Percentiles rank a stretch among this genome's conserved stretches.
Conservation (phyloP, 2,797 vertebrate genomes). For the Hoplostethus mediterraneus region DNA sequence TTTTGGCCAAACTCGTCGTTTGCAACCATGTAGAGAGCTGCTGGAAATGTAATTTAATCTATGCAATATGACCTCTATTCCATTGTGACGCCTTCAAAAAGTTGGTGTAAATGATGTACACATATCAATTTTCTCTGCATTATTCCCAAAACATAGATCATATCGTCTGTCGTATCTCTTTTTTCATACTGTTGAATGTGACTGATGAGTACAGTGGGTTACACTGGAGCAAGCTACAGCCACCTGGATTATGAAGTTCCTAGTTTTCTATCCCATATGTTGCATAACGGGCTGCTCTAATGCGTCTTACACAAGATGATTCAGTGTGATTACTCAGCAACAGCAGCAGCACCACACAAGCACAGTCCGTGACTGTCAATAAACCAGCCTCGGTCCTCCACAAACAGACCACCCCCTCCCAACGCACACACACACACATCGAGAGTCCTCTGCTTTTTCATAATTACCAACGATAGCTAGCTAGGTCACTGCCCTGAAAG, state of each 20-base stretch:
- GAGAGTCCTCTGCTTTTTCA: slow-evolving; percentile 19
- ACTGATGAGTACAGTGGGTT: slow-evolving; percentile 48
- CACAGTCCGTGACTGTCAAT: slow-evolving; percentile 38
- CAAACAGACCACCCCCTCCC: slow-evolving; percentile 10
- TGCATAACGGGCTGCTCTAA: slow-evolving; percentile 69
- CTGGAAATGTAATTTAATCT: too few species aligned
- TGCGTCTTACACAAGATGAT: slow-evolving; percentile 73
- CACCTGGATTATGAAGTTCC: slow-evolving; percentile 65
- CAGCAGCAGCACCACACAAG: slow-evolving; percentile 35
- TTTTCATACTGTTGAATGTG: neutral
- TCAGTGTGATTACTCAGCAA: slow-evolving; percentile 70
- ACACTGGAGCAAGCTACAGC: slow-evolving; percentile 19
- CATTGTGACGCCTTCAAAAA: too few species aligned
- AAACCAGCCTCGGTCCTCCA: slow-evolving; percentile 10
- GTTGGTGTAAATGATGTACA: neutral
- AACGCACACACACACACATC: neutral
- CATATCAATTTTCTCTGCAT: neutral
- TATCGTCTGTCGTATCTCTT: slow-evolving; percentile 4
- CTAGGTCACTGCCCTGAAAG: slow-evolving; percentile 8
- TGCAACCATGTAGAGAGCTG: too few species aligned
- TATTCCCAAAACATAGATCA: neutral
- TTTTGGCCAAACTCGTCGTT: slow-evolving; percentile 25
- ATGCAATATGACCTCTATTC: too few species aligned
- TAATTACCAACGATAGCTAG: slow-evolving; percentile 9
- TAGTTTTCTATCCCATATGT: slow-evolving; percentile 61